These are phyloP conservation scores for Gadopsis marmoratus DNA, from an alignment of 2,797 vertebrate species.

Conservation along the genomic window DNA sequence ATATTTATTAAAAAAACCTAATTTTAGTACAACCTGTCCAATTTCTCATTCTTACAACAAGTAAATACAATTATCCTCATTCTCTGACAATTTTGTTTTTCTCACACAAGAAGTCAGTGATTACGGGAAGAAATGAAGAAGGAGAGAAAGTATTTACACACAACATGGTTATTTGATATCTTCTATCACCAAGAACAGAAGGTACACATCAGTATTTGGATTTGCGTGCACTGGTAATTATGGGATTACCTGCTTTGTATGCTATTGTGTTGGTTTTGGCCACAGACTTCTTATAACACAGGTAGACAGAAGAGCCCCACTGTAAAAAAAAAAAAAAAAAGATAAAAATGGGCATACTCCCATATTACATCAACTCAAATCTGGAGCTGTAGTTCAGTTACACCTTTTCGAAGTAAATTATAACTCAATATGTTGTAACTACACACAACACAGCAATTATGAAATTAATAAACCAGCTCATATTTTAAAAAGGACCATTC, in stretches of 20 bases:
- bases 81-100: slow-evolving; percentile 9
- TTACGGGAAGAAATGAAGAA: neutral
- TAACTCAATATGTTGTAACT: neutral
- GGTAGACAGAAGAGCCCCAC: slow-evolving; percentile 96
- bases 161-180: slow-evolving; percentile 20
- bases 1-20: neutral
- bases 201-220: slow-evolving; percentile 18
- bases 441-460: neutral
- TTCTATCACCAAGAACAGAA: slow-evolving; percentile 7
- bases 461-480: neutral
- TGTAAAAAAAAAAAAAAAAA: slow-evolving; percentile 63
- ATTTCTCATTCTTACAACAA: neutral
- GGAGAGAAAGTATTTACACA: slow-evolving; percentile 14
- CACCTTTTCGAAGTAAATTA: neutral
- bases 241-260: slow-evolving; percentile 92
- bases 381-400: neutral
- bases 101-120: neutral
- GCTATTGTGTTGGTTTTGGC: slow-evolving; percentile 96
- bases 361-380: neutral
- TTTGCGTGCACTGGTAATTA: slow-evolving; percentile 16
- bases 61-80: neutral
- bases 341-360: slow-evolving; percentile 9
- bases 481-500: neutral
- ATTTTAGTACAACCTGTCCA: neutral
- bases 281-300: slow-evolving; percentile 99